These are phyloP conservation scores for Solenopsis invicta DNA, from an alignment of 1,140 invertebrate species.

Conservation along the genomic window DNA sequence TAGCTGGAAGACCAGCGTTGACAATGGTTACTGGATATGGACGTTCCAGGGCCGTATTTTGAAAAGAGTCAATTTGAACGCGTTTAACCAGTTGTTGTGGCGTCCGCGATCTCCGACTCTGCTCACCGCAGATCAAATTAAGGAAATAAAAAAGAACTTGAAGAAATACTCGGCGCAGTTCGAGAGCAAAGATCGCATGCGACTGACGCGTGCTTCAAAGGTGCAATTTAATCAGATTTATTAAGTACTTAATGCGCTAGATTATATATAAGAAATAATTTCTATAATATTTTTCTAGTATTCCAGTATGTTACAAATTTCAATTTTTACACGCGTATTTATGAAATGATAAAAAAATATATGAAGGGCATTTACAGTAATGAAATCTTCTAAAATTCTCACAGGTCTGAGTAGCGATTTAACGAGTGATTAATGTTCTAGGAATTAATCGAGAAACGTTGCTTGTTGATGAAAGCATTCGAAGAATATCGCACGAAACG, in stretches of 20 bases:
- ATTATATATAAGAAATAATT: not conserved
- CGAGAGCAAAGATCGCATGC: conserved; percentile 97
- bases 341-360: not conserved
- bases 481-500: conserved; percentile 93
- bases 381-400: conserved; percentile 8
- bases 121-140: conserved; percentile 92
- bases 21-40: conserved; percentile 99
- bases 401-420: not conserved
- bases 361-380: not conserved
- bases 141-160: conserved; percentile 99
- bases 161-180: conserved; percentile 99
- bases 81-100: conserved; percentile 98
- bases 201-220: conserved; percentile 97
- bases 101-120: conserved; percentile 96
- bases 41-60: conserved; percentile 97
- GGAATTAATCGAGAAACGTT: conserved; percentile 98
- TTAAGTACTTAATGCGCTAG: not conserved
- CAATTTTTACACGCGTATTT: not conserved
- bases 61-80: conserved; percentile 94
- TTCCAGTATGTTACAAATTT: not conserved
- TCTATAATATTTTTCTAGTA: not conserved
- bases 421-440: conserved; percentile 78
- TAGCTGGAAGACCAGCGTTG: conserved; percentile 98
- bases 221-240: conserved; percentile 81
- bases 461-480: conserved; percentile 95